Evolutionary conservation across 2,113 vertebrate genomes (phyloP), one percentile per base, ranked within the genome.

Genomic region (Spea multiplicata): DNA sequence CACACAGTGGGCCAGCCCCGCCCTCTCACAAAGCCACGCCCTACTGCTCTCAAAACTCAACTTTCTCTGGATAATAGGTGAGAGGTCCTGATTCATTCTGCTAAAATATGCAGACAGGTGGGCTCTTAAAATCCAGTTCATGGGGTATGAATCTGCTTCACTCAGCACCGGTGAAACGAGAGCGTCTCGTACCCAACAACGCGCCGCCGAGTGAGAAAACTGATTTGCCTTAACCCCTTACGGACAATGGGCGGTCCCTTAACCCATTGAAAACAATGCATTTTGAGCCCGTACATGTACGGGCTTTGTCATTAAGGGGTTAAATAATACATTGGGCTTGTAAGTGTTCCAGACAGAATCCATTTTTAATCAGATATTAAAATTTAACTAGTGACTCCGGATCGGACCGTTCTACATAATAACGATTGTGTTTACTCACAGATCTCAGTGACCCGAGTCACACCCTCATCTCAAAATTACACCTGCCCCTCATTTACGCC

Each of bases 251-350:
- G n/a, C n/a, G n/a, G n/a, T n/a, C n/a, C n/a, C n/a, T n/a, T n/a
- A n/a, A n/a, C n/a, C n/a, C n/a, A n/a, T n/a, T n/a, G n/a, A n/a
- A n/a, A n/a, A n/a, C n/a, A n/a, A n/a, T n/a, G n/a, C n/a, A n/a
- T n/a, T n/a, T n/a, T n/a, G n/a, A n/a, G n/a, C n/a, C n/a, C n/a
- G n/a, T n/a, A n/a, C n/a, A n/a, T n/a, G n/a, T n/a, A n/a, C n/a
- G n/a, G n/a, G n/a, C n/a, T n/a, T n/a, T n/a, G n/a, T n/a, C n/a
- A n/a, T n/a, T n/a, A n/a, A n/a, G n/a, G n/a, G n/a, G n/a, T n/a
- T n/a, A 53, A 80, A 80, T 80, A 80, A 80, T 80, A 45, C 64
- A 80, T 80, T 8, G 4, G 50, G 59, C 62, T 59, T 80, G 77
- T 76, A 76, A 76, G 66, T n/a, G 52, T 67, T 67, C 77, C 77